Base-by-base conservation (phyloP, 35 echinoderm and acorn worm genomes). In the Nesometra sesokonis region DNA sequence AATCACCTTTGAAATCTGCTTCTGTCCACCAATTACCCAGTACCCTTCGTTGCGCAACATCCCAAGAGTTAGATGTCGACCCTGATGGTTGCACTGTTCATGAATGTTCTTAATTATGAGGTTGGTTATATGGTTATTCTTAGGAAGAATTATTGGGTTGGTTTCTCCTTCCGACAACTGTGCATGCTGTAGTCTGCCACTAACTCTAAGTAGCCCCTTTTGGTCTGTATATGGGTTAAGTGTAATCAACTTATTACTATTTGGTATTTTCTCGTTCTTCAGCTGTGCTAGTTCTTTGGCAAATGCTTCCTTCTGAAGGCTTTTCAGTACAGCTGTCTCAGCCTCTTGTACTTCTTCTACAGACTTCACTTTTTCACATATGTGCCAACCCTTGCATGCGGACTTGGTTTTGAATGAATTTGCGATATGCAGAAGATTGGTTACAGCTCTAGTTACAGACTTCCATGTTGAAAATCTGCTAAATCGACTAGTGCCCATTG, bases 391-490 rank as follows among this genome's bases (percentile, higher is more conserved):
- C 31, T 67, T 87, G 85, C 90, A 87, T 8, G 8, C 57, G 39
- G 90, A 81, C 37, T 52, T 37, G 11, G 37, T 33, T 37, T 76
- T 91, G 35, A 87, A 91, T 46, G 84, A 87, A 0, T 81, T 57
- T 0, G 40, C 85, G 3, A 91, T 39, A 39, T 87, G 85, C 29
- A 89, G 21, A 7, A 89, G 77, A 77, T 88, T 93, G 17, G 86
- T 79, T n/a, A 77, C 67, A 3, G 90, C 90, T 47, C 86, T 82
- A 29, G 77, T 78, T n/a, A 80, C 35, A 30, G 80, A 78, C 46
- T 92, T 79, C 90, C 90, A 92, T 52, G 36, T 78, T 17, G 86
- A 92, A 84, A 92, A 92, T 30, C 36, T 90, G 33, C 35, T n/a
- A 52, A 90, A 80, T 76, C 84, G 52, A 21, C 23, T 9, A 27